Evolutionary conservation across 2,113 vertebrate genomes (phyloP).

Genomic region (Hemibagrus wyckioides): DNA sequence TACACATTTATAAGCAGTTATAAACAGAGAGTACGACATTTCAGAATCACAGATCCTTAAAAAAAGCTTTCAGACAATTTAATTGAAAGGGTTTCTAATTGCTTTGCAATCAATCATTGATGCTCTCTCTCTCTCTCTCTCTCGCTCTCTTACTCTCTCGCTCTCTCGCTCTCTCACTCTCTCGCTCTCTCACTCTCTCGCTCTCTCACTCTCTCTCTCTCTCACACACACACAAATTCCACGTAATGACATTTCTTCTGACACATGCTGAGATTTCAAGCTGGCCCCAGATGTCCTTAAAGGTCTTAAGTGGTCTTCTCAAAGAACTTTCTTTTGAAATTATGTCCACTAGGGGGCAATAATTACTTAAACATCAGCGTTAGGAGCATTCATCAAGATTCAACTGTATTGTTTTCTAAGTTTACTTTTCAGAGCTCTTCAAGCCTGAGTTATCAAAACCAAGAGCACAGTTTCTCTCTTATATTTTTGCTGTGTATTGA

Average conservation of each 20-base stretch:
- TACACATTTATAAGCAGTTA: not conserved
- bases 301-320: not conserved
- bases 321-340: not conserved
- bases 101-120: constrained; percentile 17
- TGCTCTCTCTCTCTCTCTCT: not conserved
- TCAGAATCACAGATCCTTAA: not conserved
- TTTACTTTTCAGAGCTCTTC: not conserved
- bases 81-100: not conserved
- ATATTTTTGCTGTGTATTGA: not conserved
- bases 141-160: not conserved
- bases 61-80: not conserved
- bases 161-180: not conserved
- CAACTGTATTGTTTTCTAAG: not conserved
- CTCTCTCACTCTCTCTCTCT: not conserved
- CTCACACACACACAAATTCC: not conserved
- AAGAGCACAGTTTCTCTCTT: not conserved
- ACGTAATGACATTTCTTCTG: not conserved
- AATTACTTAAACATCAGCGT: not conserved
- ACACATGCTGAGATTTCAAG: not conserved
- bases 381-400: not conserved
- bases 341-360: not conserved
- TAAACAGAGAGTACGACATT: not conserved
- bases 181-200: not conserved
- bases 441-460: not conserved
- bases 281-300: not conserved